Conservation (phyloP, 2,888 invertebrate species). For the Iphiclides podalirius region DNA sequence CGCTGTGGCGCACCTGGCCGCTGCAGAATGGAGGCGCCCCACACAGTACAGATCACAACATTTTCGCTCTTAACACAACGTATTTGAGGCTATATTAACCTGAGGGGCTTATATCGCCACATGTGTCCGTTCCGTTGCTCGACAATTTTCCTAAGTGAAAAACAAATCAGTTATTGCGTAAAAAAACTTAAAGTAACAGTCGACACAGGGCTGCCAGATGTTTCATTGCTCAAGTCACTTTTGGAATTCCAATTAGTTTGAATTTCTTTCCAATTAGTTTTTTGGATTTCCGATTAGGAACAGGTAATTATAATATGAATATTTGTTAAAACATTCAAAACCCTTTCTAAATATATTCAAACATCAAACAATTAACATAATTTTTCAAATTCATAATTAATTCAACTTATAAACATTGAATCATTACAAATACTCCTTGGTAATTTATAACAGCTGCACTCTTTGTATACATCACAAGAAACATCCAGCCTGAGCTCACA, state of each 20-base stretch:
- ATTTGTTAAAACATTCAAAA: too few species aligned
- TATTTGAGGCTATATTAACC: too few species aligned
- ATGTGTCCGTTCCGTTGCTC: neutral
- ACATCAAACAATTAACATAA: neutral
- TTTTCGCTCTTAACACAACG: neutral
- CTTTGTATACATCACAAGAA: too few species aligned
- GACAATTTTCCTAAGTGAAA: neutral
- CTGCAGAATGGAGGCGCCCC: neutral
- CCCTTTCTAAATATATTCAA: too few species aligned
- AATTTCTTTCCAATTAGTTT: too few species aligned
- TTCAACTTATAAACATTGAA: too few species aligned
- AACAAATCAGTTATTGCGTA: neutral
- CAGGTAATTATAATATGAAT: too few species aligned
- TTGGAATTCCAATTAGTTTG: neutral
- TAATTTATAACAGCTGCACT: too few species aligned
- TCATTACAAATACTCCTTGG: too few species aligned
- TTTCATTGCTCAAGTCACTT: neutral
- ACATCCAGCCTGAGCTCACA: too few species aligned
- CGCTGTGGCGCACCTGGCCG: neutral
- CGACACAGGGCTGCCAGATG: neutral
- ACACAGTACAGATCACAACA: neutral
- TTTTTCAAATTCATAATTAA: too few species aligned
- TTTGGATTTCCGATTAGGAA: too few species aligned
- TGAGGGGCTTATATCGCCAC: neutral
- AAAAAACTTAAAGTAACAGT: constrained; percentile 3